phyloP scores from a whole-genome alignment of 1,140 invertebrate species.

The Daktulosphaira vitifoliae region DNA sequence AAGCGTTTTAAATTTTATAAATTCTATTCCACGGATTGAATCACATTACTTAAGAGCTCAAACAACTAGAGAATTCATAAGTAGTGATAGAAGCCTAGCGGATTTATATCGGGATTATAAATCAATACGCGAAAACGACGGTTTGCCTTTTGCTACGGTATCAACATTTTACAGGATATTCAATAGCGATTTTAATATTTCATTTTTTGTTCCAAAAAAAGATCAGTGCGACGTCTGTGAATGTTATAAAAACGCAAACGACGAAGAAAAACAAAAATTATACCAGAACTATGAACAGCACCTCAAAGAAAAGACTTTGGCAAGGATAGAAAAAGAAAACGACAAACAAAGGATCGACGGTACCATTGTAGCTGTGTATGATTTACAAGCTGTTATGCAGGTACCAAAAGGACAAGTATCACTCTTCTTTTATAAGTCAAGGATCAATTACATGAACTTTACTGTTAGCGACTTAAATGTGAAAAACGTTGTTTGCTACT shows the following conservation, averaged over 20 bases:
- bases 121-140: not conserved
- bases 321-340: conserved; percentile 30
- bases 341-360: conserved; percentile 32
- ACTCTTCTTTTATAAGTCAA: too few species aligned
- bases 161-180: too few species aligned
- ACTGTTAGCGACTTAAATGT: conserved; percentile 38
- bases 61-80: conserved; percentile 3
- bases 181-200: conserved; percentile 22
- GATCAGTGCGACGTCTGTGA: conserved; percentile 3
- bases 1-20: conserved; percentile 7
- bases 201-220: conserved; percentile 16
- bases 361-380: conserved; percentile 34
- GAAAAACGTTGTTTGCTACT: too few species aligned
- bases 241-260: conserved; percentile 9
- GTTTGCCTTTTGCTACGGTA: not conserved
- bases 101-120: conserved; percentile 24
- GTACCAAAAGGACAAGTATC: conserved; percentile 36
- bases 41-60: conserved; percentile 15
- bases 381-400: conserved; percentile 36
- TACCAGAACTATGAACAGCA: conserved; percentile 33
- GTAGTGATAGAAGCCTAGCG: conserved; percentile 16
- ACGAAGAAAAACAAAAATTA: conserved; percentile 24
- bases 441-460: conserved; percentile 39
- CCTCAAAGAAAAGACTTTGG: conserved; percentile 33
- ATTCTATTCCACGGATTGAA: conserved; percentile 22